Evolutionary conservation across 1,140 invertebrate species (phyloP).

Genomic region (Stegodyphus dumicola): DNA sequence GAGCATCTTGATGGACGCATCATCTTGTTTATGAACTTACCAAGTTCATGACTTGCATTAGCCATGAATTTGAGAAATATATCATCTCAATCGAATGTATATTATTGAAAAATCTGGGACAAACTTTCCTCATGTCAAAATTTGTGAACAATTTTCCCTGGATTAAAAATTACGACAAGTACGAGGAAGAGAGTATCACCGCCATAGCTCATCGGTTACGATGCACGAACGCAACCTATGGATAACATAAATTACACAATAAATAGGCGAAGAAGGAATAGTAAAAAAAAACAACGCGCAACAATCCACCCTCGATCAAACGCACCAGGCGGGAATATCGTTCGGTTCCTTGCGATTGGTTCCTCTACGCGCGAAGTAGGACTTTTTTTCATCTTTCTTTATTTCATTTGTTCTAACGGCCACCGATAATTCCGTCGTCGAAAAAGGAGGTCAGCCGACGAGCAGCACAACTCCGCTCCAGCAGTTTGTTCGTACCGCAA

Average conservation of each 20-base stretch:
- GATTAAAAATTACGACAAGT: too few species aligned
- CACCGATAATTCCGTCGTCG: slow-evolving; percentile 43
- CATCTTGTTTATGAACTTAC: too few species aligned
- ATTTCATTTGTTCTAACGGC: slow-evolving; percentile 53
- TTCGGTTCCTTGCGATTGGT: slow-evolving; percentile 54
- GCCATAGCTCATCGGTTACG: neutral
- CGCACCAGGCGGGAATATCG: slow-evolving; percentile 50
- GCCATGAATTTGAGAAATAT: too few species aligned
- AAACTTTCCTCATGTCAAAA: too few species aligned
- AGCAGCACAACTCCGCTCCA: slow-evolving; percentile 46
- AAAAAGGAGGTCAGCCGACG: slow-evolving; percentile 47
- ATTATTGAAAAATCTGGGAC: too few species aligned
- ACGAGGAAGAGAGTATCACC: too few species aligned
- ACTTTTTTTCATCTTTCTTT: slow-evolving; percentile 36
- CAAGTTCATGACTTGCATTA: too few species aligned
- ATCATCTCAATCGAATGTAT: too few species aligned
- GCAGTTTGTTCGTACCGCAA: slow-evolving; percentile 24
- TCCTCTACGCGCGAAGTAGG: slow-evolving; percentile 57
- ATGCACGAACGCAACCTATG: neutral
- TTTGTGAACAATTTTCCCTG: too few species aligned
- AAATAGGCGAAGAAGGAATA: neutral
- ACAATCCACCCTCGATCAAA: neutral
- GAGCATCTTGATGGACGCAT: too few species aligned
- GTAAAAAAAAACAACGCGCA: neutral
- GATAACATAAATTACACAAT: neutral